Percentiles rank a stretch among this genome's conserved stretches.
Evolutionary conservation across 2,797 vertebrate genomes (phyloP).

Genomic region (Erethizon dorsatum): DNA sequence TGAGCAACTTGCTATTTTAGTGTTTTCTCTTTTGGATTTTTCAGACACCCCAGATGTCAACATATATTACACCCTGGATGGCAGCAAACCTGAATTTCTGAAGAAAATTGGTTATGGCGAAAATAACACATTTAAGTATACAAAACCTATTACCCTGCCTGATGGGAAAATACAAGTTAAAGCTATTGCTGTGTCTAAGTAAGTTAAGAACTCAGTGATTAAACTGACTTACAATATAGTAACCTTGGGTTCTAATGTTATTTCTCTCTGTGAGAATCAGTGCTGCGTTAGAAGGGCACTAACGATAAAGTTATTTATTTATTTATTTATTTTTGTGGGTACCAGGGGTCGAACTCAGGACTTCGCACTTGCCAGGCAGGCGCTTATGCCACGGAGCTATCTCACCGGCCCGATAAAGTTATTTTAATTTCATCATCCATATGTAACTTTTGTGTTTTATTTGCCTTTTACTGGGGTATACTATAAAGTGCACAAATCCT

Average conservation of each 20-base stretch:
- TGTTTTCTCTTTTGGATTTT: constrained; percentile 76
- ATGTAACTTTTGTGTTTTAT: constrained; percentile 23
- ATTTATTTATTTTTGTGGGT: no score
- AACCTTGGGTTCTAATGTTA: constrained; percentile 30
- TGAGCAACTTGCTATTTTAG: constrained; percentile 10
- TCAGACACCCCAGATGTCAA: constrained; percentile 92
- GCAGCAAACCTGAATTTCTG: constrained; percentile 91
- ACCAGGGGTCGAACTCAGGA: no score
- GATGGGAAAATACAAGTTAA: constrained; percentile 93
- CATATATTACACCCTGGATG: constrained; percentile 96
- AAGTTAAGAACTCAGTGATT: constrained; percentile 76
- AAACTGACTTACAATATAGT: constrained; percentile 34
- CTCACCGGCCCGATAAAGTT: not conserved
- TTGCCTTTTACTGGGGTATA: constrained; percentile 22
- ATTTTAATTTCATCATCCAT: constrained; percentile 55
- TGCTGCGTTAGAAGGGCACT: constrained; percentile 48
- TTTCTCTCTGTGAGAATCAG: constrained; percentile 1
- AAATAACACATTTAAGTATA: constrained; percentile 92
- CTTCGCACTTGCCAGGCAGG: no score
- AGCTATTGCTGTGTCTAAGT: constrained; percentile 94
- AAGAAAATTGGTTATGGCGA: constrained; percentile 88
- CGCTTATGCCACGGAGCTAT: no score
- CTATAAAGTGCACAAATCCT: not conserved
- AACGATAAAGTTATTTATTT: not conserved
- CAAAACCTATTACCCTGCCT: constrained; percentile 91